phyloP scores from a whole-genome alignment of 2,113 vertebrate species.

The Progne subis region DNA sequence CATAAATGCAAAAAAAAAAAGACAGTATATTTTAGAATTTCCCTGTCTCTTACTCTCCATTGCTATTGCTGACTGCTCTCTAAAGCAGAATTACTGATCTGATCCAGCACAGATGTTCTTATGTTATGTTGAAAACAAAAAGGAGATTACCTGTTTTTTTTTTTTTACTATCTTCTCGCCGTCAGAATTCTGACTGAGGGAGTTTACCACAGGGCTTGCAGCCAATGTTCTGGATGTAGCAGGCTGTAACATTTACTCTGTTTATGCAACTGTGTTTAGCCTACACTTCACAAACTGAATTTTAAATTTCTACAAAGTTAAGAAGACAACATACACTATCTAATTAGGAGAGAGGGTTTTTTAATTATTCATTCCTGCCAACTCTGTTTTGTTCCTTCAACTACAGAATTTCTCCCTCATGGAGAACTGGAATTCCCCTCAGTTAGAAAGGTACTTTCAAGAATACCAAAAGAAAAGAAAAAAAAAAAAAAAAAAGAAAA shows the following conservation, averaged over 20 bases:
- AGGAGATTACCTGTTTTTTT: neutral
- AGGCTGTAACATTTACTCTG: constrained; percentile 3
- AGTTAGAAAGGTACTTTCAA: constrained; percentile 46
- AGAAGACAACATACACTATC: neutral
- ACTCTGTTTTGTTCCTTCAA: constrained; percentile 10
- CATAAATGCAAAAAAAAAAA: neutral
- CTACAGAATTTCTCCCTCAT: constrained; percentile 29
- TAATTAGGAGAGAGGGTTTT: neutral
- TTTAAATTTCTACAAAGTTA: constrained; percentile 37
- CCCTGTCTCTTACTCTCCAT: neutral
- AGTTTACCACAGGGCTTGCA: constrained; percentile 28
- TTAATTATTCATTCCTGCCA: constrained; percentile 41
- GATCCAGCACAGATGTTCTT: neutral
- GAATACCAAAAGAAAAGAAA: neutral
- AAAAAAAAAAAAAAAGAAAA: neutral
- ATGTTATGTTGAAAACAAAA: neutral
- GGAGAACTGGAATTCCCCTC: constrained; percentile 52
- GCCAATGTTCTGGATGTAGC: constrained; percentile 4
- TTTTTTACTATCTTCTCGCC: neutral
- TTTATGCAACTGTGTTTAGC: constrained; percentile 53
- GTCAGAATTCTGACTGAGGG: neutral
- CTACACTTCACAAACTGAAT: constrained; percentile 20
- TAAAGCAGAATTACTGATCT: neutral
- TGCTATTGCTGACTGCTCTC: neutral
- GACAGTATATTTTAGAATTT: neutral